Evolutionary conservation across 2,113 vertebrate genomes (phyloP).

Genomic region (Rhinichthys klamathensis): DNA sequence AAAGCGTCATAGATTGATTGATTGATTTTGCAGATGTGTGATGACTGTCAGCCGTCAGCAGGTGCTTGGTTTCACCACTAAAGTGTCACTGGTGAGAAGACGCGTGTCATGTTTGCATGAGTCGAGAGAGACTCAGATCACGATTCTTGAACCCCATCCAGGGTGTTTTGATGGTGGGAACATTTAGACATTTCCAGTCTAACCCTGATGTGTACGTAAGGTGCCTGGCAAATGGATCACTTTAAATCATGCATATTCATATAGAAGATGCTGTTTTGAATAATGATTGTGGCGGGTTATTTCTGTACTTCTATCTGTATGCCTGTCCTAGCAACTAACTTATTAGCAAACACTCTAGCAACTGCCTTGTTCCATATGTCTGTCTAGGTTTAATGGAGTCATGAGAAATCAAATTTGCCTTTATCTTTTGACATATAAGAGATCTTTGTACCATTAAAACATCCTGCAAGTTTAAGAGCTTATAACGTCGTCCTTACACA

Average conservation of each 20-base stretch:
- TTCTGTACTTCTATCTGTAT: background rate
- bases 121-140: background rate
- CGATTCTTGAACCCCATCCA: background rate
- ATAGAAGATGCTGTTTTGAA: background rate
- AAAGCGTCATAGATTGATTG: too few species aligned
- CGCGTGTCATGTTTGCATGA: background rate
- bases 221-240: constrained; percentile 4
- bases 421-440: too few species aligned
- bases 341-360: too few species aligned
- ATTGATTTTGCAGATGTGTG: too few species aligned
- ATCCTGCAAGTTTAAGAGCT: too few species aligned
- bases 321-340: too few species aligned
- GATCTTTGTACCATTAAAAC: too few species aligned
- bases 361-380: too few species aligned
- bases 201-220: background rate
- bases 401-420: too few species aligned
- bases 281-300: constrained; percentile 4
- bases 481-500: too few species aligned
- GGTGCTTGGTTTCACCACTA: background rate
- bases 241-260: constrained; percentile 29
- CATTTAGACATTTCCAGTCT: background rate
- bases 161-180: background rate
- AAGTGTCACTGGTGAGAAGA: background rate
- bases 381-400: too few species aligned
- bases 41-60: too few species aligned